Base-by-base conservation (phyloP, 2,888 invertebrate species). In the Macrosoma leucophasiata region DNA sequence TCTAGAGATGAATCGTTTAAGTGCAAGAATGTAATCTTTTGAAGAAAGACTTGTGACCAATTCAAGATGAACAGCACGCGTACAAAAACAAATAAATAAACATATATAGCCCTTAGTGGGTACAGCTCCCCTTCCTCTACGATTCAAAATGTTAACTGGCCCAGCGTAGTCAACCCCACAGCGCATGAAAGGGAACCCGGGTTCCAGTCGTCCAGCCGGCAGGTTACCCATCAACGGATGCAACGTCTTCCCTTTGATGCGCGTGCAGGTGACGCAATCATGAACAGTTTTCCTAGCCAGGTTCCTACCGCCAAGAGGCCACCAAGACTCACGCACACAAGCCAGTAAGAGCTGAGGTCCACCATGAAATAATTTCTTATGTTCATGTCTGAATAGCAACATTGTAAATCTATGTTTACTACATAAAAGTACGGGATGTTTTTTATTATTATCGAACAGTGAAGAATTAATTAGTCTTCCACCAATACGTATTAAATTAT, bases 291-390 rank as follows among this genome's bases (percentile, higher is more conserved):
- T 6, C 6, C 29, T 36, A 5, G 45, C 45, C 5, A 48, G 14
- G 8, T 48, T 29, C 2, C 43, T 25, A 15, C 40, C 45, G 2
- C 34, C 33, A 0, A 46, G 14, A 11, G 41, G 40, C 43, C 43
- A 44, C 31, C 31, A 44, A 3, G 17, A 25, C 8, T 44, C 44
- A 6, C 30, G 36, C n/a, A 32, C 7, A 5, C 21, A 34, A 8
- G 32, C 27, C 8, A 43, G 17, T 8, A 43, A 21, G 1, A 38
- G 19, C 17, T 40, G 43, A 2, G 43, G 46, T n/a, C 39, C 39
- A 10, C 37, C 41, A 18, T 46, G 46, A 3, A 38, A 13, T 17
- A 39, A 21, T 5, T 17, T 19, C 7, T 27, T 28, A 17, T 43
- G 43, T 36, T 40, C 34, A 23, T 26, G 11, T 3, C 21, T n/a